phyloP scores from a whole-genome alignment of 1,140 invertebrate genomes.

The Streblospio benedicti region DNA sequence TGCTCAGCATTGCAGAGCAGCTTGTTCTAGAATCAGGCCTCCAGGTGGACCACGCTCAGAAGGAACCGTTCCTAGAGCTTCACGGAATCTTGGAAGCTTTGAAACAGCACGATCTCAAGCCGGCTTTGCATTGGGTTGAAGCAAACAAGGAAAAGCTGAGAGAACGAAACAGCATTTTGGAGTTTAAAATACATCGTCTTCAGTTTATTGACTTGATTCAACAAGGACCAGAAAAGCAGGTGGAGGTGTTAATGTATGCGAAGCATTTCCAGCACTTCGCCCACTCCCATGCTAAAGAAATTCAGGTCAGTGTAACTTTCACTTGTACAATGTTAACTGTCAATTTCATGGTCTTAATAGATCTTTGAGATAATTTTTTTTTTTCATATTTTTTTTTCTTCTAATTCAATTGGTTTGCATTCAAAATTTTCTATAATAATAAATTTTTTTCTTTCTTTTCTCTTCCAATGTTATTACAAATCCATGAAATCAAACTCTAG shows the following conservation, averaged over 20 bases:
- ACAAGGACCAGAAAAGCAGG: conserved; percentile 58
- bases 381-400: too few species aligned
- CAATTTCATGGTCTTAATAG: background rate
- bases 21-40: conserved; percentile 67
- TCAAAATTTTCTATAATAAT: too few species aligned
- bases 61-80: conserved; percentile 74
- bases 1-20: conserved; percentile 78
- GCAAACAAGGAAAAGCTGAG: conserved; percentile 39
- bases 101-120: conserved; percentile 65
- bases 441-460: too few species aligned
- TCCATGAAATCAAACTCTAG: too few species aligned
- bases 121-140: conserved; percentile 58
- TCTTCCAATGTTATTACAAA: too few species aligned
- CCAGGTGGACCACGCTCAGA: conserved; percentile 59
- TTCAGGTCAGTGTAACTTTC: too few species aligned
- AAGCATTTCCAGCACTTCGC: conserved; percentile 79
- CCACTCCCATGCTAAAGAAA: conserved; percentile 70
- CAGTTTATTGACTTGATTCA: conserved; percentile 64
- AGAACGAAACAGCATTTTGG: conserved; percentile 58
- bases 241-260: conserved; percentile 77
- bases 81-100: conserved; percentile 75
- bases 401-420: too few species aligned
- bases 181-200: conserved; percentile 76
- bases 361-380: too few species aligned
- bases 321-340: background rate